Conservation (phyloP, 2,113 vertebrate genomes). For the Oceanodroma tethys region DNA sequence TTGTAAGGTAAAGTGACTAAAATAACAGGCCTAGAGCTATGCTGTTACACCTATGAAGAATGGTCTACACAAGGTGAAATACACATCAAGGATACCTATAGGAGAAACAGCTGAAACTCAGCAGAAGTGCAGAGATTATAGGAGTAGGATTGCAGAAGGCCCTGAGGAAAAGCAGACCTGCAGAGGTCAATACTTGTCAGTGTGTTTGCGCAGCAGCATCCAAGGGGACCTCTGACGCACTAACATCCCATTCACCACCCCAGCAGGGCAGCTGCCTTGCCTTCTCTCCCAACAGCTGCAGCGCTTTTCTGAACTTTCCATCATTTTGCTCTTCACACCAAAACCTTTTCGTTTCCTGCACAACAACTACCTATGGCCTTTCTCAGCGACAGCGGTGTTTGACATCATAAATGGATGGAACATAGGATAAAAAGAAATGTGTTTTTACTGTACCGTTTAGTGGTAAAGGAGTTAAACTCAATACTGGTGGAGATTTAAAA, state of each 20-base stretch:
- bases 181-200: neutral
- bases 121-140: neutral
- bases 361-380: neutral
- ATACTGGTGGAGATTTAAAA: neutral
- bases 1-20: neutral
- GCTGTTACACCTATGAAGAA: neutral
- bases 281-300: neutral
- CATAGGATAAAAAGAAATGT: neutral
- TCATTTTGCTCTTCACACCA: neutral
- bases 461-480: neutral
- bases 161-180: neutral
- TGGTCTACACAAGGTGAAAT: neutral
- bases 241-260: neutral
- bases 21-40: neutral
- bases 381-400: neutral
- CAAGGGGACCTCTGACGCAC: neutral
- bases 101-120: neutral
- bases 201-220: neutral
- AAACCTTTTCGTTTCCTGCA: neutral
- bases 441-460: neutral
- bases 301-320: neutral
- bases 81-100: neutral
- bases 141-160: neutral
- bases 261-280: neutral
- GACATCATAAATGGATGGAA: neutral